Percentiles rank a stretch among this genome's conserved stretches.
These are phyloP conservation scores for Cheilinus undulatus DNA, from an alignment of 2,113 vertebrate genomes.

Conservation along the genomic window DNA sequence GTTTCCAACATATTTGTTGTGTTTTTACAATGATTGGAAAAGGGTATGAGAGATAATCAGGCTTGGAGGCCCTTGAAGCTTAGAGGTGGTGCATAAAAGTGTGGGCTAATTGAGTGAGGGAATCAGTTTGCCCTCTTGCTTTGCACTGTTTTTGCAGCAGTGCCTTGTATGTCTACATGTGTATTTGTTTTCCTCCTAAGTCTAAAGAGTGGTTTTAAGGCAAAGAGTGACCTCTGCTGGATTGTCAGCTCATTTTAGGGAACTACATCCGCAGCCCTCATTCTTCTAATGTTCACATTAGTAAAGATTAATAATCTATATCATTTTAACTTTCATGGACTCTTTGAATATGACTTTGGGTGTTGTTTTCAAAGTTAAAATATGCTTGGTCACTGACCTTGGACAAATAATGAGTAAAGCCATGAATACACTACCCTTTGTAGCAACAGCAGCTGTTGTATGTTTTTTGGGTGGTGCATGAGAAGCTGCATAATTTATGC, in stretches of 20 bases:
- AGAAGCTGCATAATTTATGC: not conserved
- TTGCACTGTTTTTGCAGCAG: not conserved
- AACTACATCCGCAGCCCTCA: not conserved
- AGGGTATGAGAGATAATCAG: not conserved
- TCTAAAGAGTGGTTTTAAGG: constrained; percentile 5
- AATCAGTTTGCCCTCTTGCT: not conserved
- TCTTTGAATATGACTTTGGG: not conserved
- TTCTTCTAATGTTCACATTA: too few relatives aligned
- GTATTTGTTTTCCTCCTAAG: not conserved
- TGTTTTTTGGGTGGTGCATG: constrained; percentile 24
- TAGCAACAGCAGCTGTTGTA: constrained; percentile 19
- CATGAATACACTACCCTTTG: not conserved
- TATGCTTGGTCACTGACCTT: not conserved
- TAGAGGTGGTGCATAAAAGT: not conserved
- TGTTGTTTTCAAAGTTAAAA: not conserved
- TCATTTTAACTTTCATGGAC: not conserved
- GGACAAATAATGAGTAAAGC: constrained; percentile 22
- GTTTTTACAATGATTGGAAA: constrained; percentile 10
- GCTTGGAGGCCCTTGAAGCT: not conserved
- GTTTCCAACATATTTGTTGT: constrained; percentile 6
- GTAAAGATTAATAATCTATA: too few relatives aligned
- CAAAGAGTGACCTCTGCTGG: constrained; percentile 66
- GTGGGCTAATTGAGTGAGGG: not conserved
- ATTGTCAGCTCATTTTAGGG: not conserved
- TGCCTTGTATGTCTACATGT: not conserved